Base-by-base conservation (phyloP, 1,140 invertebrate species). In the Drosophila burlai region DNA sequence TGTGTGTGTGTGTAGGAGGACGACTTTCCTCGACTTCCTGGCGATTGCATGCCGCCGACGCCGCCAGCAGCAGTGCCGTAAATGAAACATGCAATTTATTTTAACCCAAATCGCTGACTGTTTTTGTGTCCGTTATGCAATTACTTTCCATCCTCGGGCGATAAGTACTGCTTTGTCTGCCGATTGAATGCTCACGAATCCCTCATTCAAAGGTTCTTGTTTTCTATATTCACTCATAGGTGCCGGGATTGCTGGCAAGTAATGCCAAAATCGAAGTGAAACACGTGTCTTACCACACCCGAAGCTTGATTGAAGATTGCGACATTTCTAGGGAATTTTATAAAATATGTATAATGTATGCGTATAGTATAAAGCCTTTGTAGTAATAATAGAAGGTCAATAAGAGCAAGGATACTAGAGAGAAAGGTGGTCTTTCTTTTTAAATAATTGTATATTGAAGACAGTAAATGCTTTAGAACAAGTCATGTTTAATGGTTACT, bases 51-150 rank as follows among this genome's bases (percentile, higher is more conserved):
- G 81, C 45, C 45, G 36, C 63, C 34, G 31, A 2, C 46, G 46
- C 3, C 24, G 52, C 34, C 54, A 36, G 36, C 57, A 31, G 63
- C 18, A 45, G 29, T 52, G 47, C 21, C 54, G 55, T 46, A 80
- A 87, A 74, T 62, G 76, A 83, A 87, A 87, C 83, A 83, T 83
- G 84, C 65, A 80, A 87, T 86, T 86, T 86, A 76, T 87, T 83
- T 80, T 87, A 86, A 86, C 83, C 83, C 65, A 83, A 83, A 87
- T 87, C 45, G 47, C 38, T 50, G 29, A 3, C 69, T 71, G 61
- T 71, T 78, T 76, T 71, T 65, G 46, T 54, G 50, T 38, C 43
- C 65, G 45, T 71, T 71, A 57, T 64, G 80, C 83, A 83, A 86
- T 79, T 80, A 82, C 67, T 63, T 59, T 8, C 67, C 76, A 78